Evolutionary conservation across 2,113 vertebrate genomes (phyloP).

Genomic region (Enhydra lutris): DNA sequence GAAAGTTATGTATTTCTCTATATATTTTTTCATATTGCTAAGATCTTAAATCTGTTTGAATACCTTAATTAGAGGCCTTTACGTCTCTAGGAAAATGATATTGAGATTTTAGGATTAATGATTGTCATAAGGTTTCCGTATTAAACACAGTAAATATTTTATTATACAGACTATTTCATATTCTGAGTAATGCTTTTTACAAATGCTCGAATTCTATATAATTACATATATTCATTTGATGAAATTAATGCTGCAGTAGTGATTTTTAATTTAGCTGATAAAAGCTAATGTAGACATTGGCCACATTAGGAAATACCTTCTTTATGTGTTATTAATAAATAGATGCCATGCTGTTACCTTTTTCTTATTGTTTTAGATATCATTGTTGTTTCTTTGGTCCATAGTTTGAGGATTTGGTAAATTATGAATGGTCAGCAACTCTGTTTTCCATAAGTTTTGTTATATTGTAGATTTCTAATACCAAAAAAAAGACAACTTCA

Average conservation of each 20-base stretch:
- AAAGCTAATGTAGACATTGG: background rate
- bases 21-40: background rate
- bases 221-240: background rate
- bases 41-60: background rate
- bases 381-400: constrained; percentile 41
- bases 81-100: background rate
- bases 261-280: constrained; percentile 26
- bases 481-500: background rate
- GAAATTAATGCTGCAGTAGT: background rate
- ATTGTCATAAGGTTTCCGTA: background rate
- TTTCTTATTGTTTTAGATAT: constrained; percentile 31
- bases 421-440: constrained; percentile 5
- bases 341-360: background rate
- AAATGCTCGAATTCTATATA: background rate
- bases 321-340: background rate
- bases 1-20: background rate
- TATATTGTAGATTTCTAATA: background rate
- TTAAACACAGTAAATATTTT: constrained; percentile 34
- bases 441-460: constrained; percentile 29
- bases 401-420: background rate
- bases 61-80: background rate
- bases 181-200: constrained; percentile 13
- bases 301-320: background rate
- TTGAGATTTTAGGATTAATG: background rate
- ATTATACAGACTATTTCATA: background rate